Evolutionary conservation across 2,888 invertebrate genomes (phyloP), one percentile per base, ranked within the genome.

Genomic region (Hetaerina titia): DNA sequence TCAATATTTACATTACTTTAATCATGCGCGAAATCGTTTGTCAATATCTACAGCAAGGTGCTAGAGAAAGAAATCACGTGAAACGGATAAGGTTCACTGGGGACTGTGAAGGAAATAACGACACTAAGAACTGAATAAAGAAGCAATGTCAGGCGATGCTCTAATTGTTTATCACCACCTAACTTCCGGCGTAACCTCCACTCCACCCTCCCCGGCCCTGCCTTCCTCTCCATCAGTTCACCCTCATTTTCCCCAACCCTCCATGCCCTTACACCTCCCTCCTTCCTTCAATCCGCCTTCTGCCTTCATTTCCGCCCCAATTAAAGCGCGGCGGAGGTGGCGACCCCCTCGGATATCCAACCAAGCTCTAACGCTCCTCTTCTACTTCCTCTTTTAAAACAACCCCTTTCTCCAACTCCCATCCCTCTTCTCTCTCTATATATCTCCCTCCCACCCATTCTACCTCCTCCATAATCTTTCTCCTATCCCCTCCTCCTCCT

Each of bases 281-380:
- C 7, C 19, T 56, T 88, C 88, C 88, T 88, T 13, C 7, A 2
- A 8, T 31, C 89, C 89, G 57, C 89, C 89, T 58, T 89, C 89
- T 58, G 81, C 58, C 89, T 89, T 89, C 89, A 89, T 89, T 89
- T 89, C 22, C 89, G 56, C 58, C 58, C 89, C 89, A 89, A 89
- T 89, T 89, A 89, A 89, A 89, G 89, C 31, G 89, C 22, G 89
- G 89, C 56, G n/a, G 89, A 25, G 81, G 81, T 89, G 89, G 89
- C 89, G 56, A 89, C 89, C 57, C 58, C 89, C 89, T 58, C 89
- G 89, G 89, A 89, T 89, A 89, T 89, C 89, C 89, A 89, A 57
- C 22, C 89, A 58, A 89, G 89, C 89, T 89, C 57, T 57, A 58
- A 58, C 56, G 57, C 89, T 56, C 88, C 89, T 56, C 58, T 15